Conservation (phyloP, 2,113 vertebrate species). For the Ptilorrhoa leucosticta region DNA sequence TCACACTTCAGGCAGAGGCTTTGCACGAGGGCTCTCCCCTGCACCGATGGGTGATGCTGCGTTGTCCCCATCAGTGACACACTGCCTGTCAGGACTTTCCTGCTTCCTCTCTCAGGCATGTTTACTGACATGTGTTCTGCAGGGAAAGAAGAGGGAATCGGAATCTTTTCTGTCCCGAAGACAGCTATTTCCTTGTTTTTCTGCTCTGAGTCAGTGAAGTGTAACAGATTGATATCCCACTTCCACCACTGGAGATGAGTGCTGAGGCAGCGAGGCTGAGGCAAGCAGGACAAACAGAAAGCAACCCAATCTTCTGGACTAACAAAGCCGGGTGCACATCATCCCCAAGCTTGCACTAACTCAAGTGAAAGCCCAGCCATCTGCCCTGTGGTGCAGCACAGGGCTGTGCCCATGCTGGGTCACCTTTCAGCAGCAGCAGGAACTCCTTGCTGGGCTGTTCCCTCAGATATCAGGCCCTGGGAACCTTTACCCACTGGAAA, state of each 20-base stretch:
- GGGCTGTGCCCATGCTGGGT: rapidly evolving
- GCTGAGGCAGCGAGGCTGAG: background rate
- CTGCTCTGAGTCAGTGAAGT: background rate
- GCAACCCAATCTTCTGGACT: background rate
- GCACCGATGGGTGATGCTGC: rapidly evolving
- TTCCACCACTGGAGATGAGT: background rate
- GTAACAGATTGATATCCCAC: background rate
- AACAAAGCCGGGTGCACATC: background rate
- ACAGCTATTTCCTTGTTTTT: background rate
- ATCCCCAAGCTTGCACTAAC: background rate
- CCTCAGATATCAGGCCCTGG: rapidly evolving
- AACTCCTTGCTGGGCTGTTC: background rate
- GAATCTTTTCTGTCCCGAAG: background rate
- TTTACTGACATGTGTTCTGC: background rate
- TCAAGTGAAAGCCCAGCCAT: background rate
- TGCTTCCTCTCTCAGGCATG: background rate
- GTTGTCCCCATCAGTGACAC: background rate
- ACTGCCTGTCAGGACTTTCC: background rate
- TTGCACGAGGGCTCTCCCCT: background rate
- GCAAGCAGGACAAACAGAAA: background rate
- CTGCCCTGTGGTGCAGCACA: background rate
- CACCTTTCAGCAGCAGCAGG: background rate
- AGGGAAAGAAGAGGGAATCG: background rate
- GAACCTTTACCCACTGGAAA: background rate
- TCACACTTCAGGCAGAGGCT: background rate